phyloP scores from a whole-genome alignment of 2,888 invertebrate species.

The Notodonta dromedarius region DNA sequence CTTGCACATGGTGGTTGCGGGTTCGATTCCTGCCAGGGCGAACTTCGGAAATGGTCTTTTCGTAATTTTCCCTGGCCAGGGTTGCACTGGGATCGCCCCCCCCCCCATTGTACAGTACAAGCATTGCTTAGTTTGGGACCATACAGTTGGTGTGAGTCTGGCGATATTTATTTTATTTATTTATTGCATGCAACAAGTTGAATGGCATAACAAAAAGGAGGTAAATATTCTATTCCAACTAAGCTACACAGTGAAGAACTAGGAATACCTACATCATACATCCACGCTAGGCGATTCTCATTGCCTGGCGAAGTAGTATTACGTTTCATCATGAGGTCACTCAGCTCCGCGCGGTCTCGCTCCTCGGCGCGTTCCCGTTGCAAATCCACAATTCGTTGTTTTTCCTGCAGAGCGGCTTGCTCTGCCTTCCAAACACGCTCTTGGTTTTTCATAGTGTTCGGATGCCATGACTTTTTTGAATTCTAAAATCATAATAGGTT shows the following conservation, averaged over 20 bases:
- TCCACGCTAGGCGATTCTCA: slow-evolving; percentile 92
- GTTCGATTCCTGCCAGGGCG: no score
- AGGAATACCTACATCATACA: slow-evolving; percentile 87
- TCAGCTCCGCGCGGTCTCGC: slow-evolving; percentile 86
- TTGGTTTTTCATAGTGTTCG: slow-evolving; percentile 90
- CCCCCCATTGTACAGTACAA: no score
- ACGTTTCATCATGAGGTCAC: slow-evolving; percentile 83
- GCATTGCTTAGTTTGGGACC: no score
- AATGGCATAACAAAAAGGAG: no score
- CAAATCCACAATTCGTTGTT: slow-evolving; percentile 86
- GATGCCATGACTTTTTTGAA: slow-evolving; percentile 92
- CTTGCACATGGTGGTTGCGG: no score
- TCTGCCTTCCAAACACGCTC: slow-evolving; percentile 92
- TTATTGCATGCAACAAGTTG: no score
- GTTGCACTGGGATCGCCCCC: no score
- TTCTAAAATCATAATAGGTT: slow-evolving; percentile 75
- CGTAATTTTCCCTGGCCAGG: no score
- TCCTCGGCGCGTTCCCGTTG: slow-evolving; percentile 88
- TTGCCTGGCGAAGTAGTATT: slow-evolving; percentile 62
- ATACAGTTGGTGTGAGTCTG: no score
- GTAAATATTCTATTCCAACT: no score
- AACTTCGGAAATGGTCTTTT: no score
- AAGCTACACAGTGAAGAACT: background rate
- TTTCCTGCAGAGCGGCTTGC: slow-evolving; percentile 88
- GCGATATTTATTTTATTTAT: no score